These are phyloP conservation scores for Ptychobarbus kaznakovi DNA, from an alignment of 2,797 vertebrate genomes.

Conservation along the genomic window DNA sequence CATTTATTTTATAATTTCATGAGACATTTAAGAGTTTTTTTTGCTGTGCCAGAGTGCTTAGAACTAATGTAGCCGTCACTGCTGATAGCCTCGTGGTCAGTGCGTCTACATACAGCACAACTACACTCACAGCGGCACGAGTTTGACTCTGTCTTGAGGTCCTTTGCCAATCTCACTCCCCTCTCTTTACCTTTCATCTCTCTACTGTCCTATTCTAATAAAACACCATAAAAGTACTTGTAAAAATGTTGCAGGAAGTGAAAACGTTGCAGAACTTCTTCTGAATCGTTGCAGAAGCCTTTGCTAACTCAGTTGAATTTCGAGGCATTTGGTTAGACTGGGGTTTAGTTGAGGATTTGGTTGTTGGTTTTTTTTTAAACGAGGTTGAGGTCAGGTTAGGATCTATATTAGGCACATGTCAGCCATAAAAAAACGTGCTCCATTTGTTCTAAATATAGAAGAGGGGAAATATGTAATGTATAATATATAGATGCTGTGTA, in stretches of 20 bases:
- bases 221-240: too few relatives aligned
- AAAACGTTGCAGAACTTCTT: background rate
- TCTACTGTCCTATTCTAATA: too few relatives aligned
- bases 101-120: too few relatives aligned
- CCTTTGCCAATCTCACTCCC: too few relatives aligned
- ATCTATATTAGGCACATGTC: background rate
- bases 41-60: too few relatives aligned
- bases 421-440: background rate
- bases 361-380: slow-evolving; percentile 14
- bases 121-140: too few relatives aligned
- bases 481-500: background rate
- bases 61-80: too few relatives aligned
- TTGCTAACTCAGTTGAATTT: background rate
- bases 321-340: background rate
- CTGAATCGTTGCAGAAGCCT: background rate
- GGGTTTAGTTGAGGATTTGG: background rate
- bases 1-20: too few relatives aligned
- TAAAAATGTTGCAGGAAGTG: background rate
- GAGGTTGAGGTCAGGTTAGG: slow-evolving; percentile 1
- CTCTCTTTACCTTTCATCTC: too few relatives aligned
- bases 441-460: slow-evolving; percentile 3
- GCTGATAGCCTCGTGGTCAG: too few relatives aligned
- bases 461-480: slow-evolving; percentile 9
- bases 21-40: too few relatives aligned
- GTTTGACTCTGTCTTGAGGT: too few relatives aligned